A percentile compares a stretch with the other conserved stretches of the same genome.
Evolutionary conservation across 30 jellyfish, hydroid and myxozoan genomes (phyloP).

Genomic region (Chrysaora quinquecirrha): DNA sequence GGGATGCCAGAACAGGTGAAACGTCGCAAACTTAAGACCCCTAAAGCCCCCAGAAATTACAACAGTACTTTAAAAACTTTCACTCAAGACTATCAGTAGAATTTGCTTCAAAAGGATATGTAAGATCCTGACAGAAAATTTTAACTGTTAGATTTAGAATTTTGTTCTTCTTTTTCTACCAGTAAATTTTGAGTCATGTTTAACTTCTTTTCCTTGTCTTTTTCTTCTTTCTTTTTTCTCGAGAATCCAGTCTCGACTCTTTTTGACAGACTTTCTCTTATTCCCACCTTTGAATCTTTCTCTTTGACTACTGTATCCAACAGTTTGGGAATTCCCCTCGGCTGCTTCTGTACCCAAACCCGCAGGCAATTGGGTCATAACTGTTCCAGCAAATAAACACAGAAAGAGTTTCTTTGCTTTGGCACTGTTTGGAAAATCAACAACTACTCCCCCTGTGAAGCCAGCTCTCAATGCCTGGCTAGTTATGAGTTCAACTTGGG

Average conservation of each 20-base stretch:
- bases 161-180: slow-evolving; percentile 81
- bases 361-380: slow-evolving; percentile 51
- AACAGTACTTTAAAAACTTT: no score
- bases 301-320: slow-evolving; percentile 37
- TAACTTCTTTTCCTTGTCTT: slow-evolving; percentile 92
- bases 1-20: no score
- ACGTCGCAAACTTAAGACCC: no score
- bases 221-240: slow-evolving; percentile 82
- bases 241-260: slow-evolving; percentile 86
- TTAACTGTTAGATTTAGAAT: slow-evolving; percentile 44
- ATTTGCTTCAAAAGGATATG: no score
- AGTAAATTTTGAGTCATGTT: slow-evolving; percentile 80
- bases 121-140: no score
- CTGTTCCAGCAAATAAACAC: slow-evolving; percentile 90
- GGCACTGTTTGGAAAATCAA: slow-evolving; percentile 97
- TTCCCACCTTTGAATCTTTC: slow-evolving; percentile 4
- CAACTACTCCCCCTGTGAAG: slow-evolving; percentile 97
- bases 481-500: slow-evolving; percentile 90
- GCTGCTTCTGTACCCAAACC: slow-evolving; percentile 73
- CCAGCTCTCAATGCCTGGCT: slow-evolving; percentile 96
- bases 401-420: slow-evolving; percentile 93
- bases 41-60: no score
- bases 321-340: slow-evolving; percentile 24
- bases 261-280: slow-evolving; percentile 68
- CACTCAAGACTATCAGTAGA: no score